Evolutionary conservation across 2,113 vertebrate species (phyloP).

Genomic region (Coracopsis vasa): DNA sequence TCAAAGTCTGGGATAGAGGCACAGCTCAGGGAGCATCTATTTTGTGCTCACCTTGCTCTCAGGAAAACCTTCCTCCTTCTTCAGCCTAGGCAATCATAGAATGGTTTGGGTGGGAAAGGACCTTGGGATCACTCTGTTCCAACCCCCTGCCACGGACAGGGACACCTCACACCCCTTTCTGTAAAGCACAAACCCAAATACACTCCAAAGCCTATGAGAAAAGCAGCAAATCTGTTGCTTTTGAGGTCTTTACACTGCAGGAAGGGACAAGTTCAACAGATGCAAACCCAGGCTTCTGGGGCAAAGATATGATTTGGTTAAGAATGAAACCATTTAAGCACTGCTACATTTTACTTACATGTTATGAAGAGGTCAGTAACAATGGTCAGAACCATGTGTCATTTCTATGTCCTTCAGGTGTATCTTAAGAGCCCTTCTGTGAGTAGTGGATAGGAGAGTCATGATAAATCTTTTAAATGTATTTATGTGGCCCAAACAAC

Average conservation of each 20-base stretch:
- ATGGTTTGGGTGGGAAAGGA: background rate
- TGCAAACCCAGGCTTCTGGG: background rate
- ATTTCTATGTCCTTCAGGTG: background rate
- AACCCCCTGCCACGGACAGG: background rate
- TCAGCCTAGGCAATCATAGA: background rate
- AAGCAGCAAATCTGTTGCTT: background rate
- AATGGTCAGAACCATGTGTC: background rate
- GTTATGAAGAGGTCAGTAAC: background rate
- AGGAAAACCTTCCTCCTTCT: background rate
- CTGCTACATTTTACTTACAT: background rate
- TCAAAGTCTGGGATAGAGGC: background rate
- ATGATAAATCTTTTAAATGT: background rate
- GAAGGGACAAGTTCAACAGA: background rate
- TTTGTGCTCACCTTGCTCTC: background rate
- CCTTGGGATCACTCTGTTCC: background rate
- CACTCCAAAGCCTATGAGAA: background rate
- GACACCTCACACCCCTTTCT: background rate
- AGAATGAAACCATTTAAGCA: background rate
- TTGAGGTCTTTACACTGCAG: background rate
- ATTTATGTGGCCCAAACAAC: background rate
- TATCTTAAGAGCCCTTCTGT: background rate
- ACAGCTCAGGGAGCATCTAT: background rate
- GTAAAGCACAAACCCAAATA: background rate
- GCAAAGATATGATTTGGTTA: background rate
- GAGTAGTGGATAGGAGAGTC: background rate